Conservation (phyloP, 1,140 invertebrate genomes). For the Chymomyza costata region DNA sequence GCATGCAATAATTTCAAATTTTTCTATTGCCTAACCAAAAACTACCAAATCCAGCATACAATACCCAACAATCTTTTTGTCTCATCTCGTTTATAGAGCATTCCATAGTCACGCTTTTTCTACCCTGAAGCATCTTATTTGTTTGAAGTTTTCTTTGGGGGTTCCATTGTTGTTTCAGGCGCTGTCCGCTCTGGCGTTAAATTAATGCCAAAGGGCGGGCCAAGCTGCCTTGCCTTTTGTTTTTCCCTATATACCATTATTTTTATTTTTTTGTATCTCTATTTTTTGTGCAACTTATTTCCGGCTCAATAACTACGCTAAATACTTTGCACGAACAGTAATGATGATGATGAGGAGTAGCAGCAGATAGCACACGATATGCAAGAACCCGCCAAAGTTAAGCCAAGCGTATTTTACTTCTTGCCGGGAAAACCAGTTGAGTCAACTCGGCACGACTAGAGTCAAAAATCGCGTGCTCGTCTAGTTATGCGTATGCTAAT, state of each 20-base stretch:
- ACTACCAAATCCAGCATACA: no score
- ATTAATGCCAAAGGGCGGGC: slow-evolving; percentile 35
- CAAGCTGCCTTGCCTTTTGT: slow-evolving; percentile 18
- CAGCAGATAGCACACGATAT: no score
- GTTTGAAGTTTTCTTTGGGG: neutral
- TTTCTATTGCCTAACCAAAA: no score
- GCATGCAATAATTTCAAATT: no score
- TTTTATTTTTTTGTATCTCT: slow-evolving; percentile 15
- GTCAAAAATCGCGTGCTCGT: slow-evolving; percentile 25
- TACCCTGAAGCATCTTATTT: no score
- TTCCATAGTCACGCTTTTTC: no score
- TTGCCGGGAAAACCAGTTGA: slow-evolving; percentile 39
- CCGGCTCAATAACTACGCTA: slow-evolving; percentile 62
- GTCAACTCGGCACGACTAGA: no score
- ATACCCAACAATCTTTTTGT: no score
- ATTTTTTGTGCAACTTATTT: slow-evolving; percentile 37
- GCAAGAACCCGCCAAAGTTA: slow-evolving; percentile 16
- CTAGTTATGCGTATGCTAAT: slow-evolving; percentile 52
- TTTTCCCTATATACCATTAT: slow-evolving; percentile 17
- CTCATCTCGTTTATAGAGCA: no score
- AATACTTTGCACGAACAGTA: slow-evolving; percentile 59
- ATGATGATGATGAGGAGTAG: no score
- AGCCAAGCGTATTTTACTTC: slow-evolving; percentile 17
- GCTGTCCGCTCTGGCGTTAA: slow-evolving; percentile 44
- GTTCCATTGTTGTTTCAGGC: slow-evolving; percentile 1